phyloP scores from a whole-genome alignment of 2,797 vertebrate species.

The Mormyrus hasselquistii region DNA sequence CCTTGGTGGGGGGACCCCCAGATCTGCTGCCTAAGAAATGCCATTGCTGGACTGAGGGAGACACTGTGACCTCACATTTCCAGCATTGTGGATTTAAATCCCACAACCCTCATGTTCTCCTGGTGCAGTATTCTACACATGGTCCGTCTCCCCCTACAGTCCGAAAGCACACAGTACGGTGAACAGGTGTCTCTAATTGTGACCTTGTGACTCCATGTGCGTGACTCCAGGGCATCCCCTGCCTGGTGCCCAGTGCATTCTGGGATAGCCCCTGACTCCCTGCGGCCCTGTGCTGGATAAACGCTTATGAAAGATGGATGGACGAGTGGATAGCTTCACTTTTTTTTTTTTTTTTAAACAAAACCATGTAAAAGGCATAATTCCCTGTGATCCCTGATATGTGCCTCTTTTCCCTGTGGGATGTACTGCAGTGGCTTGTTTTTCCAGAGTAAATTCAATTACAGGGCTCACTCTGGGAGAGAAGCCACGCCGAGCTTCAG shows the following conservation, averaged over 20 bases:
- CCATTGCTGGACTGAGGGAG: not conserved
- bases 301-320: not conserved
- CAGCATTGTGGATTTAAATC: not conserved
- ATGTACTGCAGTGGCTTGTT: constrained; percentile 54
- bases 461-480: constrained; percentile 50
- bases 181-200: constrained; percentile 1
- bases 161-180: not conserved
- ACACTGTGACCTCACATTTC: not conserved
- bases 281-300: not conserved
- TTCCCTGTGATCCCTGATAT: constrained; percentile 32
- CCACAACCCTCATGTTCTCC: not conserved
- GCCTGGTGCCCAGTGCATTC: not conserved
- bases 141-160: not conserved
- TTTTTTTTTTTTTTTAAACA: not conserved
- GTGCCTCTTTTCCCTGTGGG: constrained; percentile 49
- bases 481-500: constrained; percentile 45
- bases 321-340: not conserved
- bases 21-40: not conserved
- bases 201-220: not conserved
- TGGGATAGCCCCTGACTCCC: not conserved
- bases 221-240: not conserved
- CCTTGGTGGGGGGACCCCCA: not conserved
- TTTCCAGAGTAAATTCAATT: constrained; percentile 67
- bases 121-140: not conserved
- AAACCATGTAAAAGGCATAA: not conserved